These are phyloP conservation scores for Thereva unica DNA, from an alignment of 2,888 invertebrate species.

Conservation along the genomic window DNA sequence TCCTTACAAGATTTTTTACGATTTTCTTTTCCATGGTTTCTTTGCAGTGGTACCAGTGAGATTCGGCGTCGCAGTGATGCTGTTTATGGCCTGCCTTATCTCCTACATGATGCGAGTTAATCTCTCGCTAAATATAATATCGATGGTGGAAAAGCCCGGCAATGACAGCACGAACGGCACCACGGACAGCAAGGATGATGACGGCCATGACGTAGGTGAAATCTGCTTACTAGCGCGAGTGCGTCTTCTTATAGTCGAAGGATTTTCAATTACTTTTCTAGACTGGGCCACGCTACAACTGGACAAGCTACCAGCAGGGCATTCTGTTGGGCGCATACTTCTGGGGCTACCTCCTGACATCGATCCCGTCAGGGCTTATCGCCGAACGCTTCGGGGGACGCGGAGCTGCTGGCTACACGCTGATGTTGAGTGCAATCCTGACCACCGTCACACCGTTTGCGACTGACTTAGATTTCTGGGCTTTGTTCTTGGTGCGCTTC, in stretches of 20 bases:
- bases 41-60: conserved; percentile 59
- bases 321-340: conserved; percentile 69
- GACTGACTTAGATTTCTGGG: conserved; percentile 63
- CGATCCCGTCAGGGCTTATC: conserved; percentile 68
- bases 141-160: conserved; percentile 63
- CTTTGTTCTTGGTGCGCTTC: conserved; percentile 64
- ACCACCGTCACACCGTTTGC: conserved; percentile 67
- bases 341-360: conserved; percentile 71
- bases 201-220: not conserved
- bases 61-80: conserved; percentile 66
- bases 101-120: conserved; percentile 76
- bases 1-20: not conserved
- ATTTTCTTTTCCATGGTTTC: not conserved
- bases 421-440: conserved; percentile 60
- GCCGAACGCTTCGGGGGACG: conserved; percentile 69
- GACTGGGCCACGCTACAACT: conserved; percentile 61
- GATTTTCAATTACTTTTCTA: conserved; percentile 46
- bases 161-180: conserved; percentile 40
- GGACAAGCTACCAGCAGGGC: conserved; percentile 67
- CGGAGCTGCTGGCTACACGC: conserved; percentile 62
- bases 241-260: not conserved
- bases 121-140: conserved; percentile 73
- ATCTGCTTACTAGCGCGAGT: not conserved
- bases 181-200: conserved; percentile 50
- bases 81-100: conserved; percentile 74